These are phyloP conservation scores for Tyrannus savana DNA, from an alignment of 2,113 vertebrate species.

Conservation along the genomic window DNA sequence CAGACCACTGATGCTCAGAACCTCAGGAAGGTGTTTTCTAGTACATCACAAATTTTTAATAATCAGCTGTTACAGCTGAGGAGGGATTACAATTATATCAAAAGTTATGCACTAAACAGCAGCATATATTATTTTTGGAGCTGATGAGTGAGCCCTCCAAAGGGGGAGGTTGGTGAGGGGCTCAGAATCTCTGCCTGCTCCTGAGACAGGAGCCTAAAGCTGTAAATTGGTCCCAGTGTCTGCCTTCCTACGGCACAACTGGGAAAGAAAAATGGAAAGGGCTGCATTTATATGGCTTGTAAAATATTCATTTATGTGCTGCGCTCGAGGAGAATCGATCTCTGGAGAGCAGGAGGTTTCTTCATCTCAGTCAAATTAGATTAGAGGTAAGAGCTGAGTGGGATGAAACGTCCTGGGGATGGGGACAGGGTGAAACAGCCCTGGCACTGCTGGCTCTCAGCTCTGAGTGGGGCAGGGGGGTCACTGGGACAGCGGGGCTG, in stretches of 20 bases:
- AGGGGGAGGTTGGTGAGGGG: not conserved
- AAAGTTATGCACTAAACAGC: not conserved
- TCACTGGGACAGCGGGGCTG: rapidly evolving
- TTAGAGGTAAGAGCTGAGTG: slow-evolving; percentile 2
- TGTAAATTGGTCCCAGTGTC: rapidly evolving
- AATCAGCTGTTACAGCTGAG: not conserved
- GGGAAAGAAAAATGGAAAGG: slow-evolving; percentile 12
- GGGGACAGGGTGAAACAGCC: rapidly evolving
- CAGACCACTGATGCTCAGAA: not conserved
- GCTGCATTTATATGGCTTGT: slow-evolving; percentile 32
- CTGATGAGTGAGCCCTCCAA: not conserved
- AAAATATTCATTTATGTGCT: slow-evolving; percentile 54
- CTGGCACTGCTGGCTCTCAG: not conserved
- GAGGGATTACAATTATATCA: not conserved
- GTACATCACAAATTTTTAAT: not conserved
- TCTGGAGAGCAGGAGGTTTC: slow-evolving; percentile 19
- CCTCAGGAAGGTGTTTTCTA: not conserved
- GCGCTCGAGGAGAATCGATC: slow-evolving; percentile 18
- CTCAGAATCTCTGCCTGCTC: not conserved
- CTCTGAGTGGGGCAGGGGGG: not conserved
- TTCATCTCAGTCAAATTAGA: slow-evolving; percentile 34
- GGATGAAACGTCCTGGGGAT: not conserved
- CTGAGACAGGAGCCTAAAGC: not conserved
- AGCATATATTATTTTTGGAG: not conserved
- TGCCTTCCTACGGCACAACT: not conserved